These are phyloP conservation scores for Enteromius paludinosus DNA, from an alignment of 2,797 vertebrate species.

Conservation along the genomic window DNA sequence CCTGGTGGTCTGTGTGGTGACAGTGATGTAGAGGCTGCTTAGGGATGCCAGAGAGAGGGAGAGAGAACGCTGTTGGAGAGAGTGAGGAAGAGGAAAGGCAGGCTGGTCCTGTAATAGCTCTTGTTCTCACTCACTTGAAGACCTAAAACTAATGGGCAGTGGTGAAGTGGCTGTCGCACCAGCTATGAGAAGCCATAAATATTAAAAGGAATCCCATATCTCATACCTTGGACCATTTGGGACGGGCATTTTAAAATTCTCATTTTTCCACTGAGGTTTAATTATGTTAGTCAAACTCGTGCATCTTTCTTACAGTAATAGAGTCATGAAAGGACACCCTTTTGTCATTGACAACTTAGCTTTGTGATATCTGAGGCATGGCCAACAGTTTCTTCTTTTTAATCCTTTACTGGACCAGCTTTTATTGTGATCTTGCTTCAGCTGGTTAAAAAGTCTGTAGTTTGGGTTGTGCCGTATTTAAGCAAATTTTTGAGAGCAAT, in stretches of 20 bases:
- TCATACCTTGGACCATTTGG: neutral
- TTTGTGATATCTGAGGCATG: neutral
- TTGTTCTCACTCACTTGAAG: conserved; percentile 69
- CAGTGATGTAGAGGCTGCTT: conserved; percentile 87
- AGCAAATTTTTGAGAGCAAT: neutral
- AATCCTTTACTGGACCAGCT: neutral
- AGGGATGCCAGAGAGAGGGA: conserved; percentile 77
- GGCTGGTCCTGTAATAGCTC: conserved; percentile 40
- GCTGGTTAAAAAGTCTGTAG: neutral
- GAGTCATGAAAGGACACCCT: neutral
- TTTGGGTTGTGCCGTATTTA: neutral
- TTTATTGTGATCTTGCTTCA: neutral
- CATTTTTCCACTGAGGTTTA: conserved; percentile 3
- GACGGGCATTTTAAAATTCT: neutral
- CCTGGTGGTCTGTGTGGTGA: conserved; percentile 83
- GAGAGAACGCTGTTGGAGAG: conserved; percentile 54
- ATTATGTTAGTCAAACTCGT: conserved; percentile 3
- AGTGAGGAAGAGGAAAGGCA: conserved; percentile 5
- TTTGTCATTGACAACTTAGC: conserved; percentile 14
- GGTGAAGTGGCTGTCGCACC: conserved; percentile 70
- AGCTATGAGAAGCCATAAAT: conserved; percentile 63
- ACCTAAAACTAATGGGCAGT: conserved; percentile 74
- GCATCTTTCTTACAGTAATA: conserved; percentile 13
- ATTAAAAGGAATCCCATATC: conserved; percentile 59
- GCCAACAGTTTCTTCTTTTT: neutral